Conservation (phyloP, 2,888 invertebrate species). For the Argyresthia albistria region DNA sequence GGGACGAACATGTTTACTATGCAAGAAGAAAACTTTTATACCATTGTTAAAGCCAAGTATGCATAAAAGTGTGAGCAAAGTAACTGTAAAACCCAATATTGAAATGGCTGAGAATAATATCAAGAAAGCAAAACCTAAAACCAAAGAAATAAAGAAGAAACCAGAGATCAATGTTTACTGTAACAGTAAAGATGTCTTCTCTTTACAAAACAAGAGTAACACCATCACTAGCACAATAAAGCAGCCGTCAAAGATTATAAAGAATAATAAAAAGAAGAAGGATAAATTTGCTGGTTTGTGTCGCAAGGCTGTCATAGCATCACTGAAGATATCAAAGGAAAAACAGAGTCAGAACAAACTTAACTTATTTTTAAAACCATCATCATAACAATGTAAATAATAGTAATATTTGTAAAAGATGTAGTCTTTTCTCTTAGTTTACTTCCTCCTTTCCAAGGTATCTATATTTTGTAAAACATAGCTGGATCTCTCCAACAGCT, state of each 20-base stretch:
- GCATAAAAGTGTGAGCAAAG: conserved; percentile 12
- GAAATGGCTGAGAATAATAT: conserved; percentile 3
- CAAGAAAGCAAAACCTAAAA: neutral
- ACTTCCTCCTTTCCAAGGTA: neutral
- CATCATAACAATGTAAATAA: conserved; percentile 13
- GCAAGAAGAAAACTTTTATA: conserved; percentile 29
- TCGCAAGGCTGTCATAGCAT: conserved; percentile 47
- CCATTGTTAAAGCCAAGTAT: conserved; percentile 23
- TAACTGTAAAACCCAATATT: neutral
- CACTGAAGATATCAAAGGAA: conserved; percentile 40
- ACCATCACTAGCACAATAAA: conserved; percentile 24
- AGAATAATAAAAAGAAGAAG: conserved; percentile 57
- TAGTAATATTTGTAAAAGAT: conserved; percentile 1
- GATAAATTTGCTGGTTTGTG: conserved; percentile 60
- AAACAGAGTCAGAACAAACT: conserved; percentile 36
- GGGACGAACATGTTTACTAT: conserved; percentile 47
- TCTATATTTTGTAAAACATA: no score
- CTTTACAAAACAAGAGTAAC: conserved; percentile 43
- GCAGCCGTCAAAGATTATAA: conserved; percentile 36
- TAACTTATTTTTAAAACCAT: conserved; percentile 50
- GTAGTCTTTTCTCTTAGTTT: neutral
- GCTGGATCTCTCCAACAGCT: no score
- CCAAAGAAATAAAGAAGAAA: neutral
- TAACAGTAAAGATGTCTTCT: conserved; percentile 46
- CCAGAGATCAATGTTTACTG: conserved; percentile 37